Evolutionary conservation across 2,888 invertebrate genomes (phyloP).

Genomic region (Eueremaeus valkanovi): DNA sequence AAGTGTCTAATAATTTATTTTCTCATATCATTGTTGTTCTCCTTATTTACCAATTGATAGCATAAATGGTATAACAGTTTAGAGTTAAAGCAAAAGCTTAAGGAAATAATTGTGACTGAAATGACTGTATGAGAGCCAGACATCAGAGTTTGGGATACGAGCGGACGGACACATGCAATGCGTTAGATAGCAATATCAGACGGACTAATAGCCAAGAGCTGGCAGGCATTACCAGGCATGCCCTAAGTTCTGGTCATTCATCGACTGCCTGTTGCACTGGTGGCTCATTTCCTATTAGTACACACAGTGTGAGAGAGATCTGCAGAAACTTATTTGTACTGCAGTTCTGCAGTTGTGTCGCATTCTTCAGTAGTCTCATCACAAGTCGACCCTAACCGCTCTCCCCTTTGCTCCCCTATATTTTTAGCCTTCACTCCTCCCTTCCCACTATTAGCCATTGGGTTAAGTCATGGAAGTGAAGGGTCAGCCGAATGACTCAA

Average conservation of each 20-base stretch:
- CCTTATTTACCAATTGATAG: slow-evolving; percentile 1
- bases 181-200: not conserved
- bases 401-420: not conserved
- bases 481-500: not conserved
- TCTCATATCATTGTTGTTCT: not conserved
- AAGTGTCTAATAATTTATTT: slow-evolving; percentile 1
- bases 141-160: not conserved
- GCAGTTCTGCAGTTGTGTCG: not conserved
- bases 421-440: not conserved
- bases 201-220: not conserved
- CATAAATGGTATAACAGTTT: not conserved
- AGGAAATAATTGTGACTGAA: not conserved
- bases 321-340: not conserved
- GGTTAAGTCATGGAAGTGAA: slow-evolving; percentile 15
- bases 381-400: not conserved
- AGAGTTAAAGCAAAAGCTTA: not conserved
- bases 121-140: not conserved
- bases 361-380: slow-evolving; percentile 17
- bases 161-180: not conserved
- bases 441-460: not conserved
- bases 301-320: not conserved
- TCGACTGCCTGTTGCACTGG: slow-evolving; percentile 4
- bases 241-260: not conserved
- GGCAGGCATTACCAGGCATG: not conserved
- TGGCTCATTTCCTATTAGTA: slow-evolving; percentile 1